A percentile compares a stretch with the other conserved stretches of the same genome.
These are phyloP conservation scores for Chironomus striatipennis DNA, from an alignment of 1,140 invertebrate species.

Conservation along the genomic window DNA sequence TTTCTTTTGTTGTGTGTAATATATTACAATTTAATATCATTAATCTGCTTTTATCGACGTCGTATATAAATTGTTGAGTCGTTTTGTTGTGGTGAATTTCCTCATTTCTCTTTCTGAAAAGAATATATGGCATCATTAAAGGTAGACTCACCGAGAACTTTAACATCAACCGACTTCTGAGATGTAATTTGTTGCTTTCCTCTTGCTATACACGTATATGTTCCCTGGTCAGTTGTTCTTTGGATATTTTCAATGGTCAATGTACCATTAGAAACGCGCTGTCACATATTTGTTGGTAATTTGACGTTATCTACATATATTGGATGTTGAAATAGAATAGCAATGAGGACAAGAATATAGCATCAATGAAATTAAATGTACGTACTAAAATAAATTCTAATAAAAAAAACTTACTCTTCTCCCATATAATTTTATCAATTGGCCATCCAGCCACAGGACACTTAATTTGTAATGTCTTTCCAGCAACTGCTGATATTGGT, in stretches of 20 bases:
- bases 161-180: slow-evolving; percentile 46
- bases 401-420: slow-evolving; percentile 49
- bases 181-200: slow-evolving; percentile 53
- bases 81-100: not conserved
- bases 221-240: slow-evolving; percentile 53
- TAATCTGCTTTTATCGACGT: not conserved
- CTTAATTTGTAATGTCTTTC: slow-evolving; percentile 50
- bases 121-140: slow-evolving; percentile 21
- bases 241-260: slow-evolving; percentile 56
- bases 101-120: slow-evolving; percentile 18
- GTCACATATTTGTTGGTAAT: slow-evolving; percentile 59
- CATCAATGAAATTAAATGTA: not conserved
- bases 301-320: slow-evolving; percentile 45
- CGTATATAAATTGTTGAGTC: not conserved
- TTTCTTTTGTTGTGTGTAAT: not conserved
- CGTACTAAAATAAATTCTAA: not conserved
- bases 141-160: slow-evolving; percentile 47
- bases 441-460: slow-evolving; percentile 66
- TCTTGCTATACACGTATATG: slow-evolving; percentile 55
- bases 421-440: slow-evolving; percentile 54
- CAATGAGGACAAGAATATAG: slow-evolving; percentile 25
- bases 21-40: not conserved
- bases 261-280: slow-evolving; percentile 56
- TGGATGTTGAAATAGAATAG: not conserved
- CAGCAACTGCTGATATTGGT: slow-evolving; percentile 58